These are phyloP conservation scores for Drosophila trapezifrons DNA, from an alignment of 1,140 invertebrate species.

Conservation along the genomic window DNA sequence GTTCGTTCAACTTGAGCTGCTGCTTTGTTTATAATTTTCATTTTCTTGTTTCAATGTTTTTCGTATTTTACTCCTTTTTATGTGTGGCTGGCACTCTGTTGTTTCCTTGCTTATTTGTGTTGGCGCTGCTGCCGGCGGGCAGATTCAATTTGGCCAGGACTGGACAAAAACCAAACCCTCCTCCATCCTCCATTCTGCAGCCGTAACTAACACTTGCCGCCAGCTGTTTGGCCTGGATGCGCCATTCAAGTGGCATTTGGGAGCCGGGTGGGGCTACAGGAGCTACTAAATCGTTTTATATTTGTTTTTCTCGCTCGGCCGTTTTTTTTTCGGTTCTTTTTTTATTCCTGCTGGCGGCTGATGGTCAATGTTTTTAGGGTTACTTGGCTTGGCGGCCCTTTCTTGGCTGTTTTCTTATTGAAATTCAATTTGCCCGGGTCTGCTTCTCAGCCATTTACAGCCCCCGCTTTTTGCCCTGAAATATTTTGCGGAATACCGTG, in stretches of 20 bases:
- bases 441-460: conserved; percentile 34
- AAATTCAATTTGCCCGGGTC: conserved; percentile 74
- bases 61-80: conserved; percentile 59
- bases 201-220: conserved; percentile 72
- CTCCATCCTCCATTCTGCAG: background rate
- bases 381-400: conserved; percentile 40
- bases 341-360: conserved; percentile 28
- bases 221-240: conserved; percentile 69
- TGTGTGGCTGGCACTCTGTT: conserved; percentile 4
- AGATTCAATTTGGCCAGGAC: conserved; percentile 71
- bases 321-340: conserved; percentile 21
- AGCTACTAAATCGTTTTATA: conserved; percentile 81
- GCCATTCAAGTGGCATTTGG: conserved; percentile 60
- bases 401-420: conserved; percentile 74
- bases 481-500: conserved; percentile 39
- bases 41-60: conserved; percentile 54
- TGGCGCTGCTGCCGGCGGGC: conserved; percentile 26
- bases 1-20: conserved; percentile 5
- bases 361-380: conserved; percentile 68
- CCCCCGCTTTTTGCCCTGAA: background rate
- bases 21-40: conserved; percentile 69
- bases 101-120: conserved; percentile 31
- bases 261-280: conserved; percentile 12
- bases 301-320: conserved; percentile 70
- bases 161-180: conserved; percentile 42